Evolutionary conservation across 1,140 invertebrate genomes (phyloP), one percentile per base, ranked within the genome.

Genomic region (Eumaeus atala): DNA sequence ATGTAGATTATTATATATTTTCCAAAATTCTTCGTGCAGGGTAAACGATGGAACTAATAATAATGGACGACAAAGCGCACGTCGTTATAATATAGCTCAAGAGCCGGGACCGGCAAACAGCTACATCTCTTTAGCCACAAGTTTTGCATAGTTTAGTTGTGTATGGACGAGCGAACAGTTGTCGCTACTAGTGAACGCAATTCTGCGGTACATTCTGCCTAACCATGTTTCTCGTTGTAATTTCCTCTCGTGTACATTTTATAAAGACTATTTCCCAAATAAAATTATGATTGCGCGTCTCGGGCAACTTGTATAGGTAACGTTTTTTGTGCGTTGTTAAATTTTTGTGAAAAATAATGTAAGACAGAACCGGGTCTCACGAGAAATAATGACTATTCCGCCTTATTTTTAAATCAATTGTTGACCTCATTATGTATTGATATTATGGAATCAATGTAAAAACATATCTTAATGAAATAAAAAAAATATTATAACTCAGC

Each of bases 1-100:
- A 69, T 69, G 69, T 76, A 75, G 70, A 72, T 66, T 57, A 58
- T 75, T 70, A 69, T 70, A 77, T 78, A 74, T 68, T 74, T 77
- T 82, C 67, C 75, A 82, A 81, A 81, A 78, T 83, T 81, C 75
- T 84, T 80, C 80, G 83, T 86, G 83, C 83, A 86, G 83, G 83
- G 83, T 86, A 76, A 53, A 58, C 64, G 62, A 66, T 65, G 61
- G 53, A 66, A 69, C 64, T 64, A 66, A 64, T 61, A 28, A 28
- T 28, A 28, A 28, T 28, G 21, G 21, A 28, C 21, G 21, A 28
- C 21, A 28, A 28, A 28, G 21, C 21, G 21, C 21, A 28, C 21
- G 21, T 28, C 21, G 21, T 28, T 28, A 28, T 28, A 28, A 28
- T 28, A 28, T 28, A 28, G 21, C 21, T 28, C 21, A 28, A 28